A percentile compares a stretch with the other conserved stretches of the same genome.
Evolutionary conservation across 2,797 vertebrate genomes (phyloP).

Genomic region (Taeniopygia guttata): DNA sequence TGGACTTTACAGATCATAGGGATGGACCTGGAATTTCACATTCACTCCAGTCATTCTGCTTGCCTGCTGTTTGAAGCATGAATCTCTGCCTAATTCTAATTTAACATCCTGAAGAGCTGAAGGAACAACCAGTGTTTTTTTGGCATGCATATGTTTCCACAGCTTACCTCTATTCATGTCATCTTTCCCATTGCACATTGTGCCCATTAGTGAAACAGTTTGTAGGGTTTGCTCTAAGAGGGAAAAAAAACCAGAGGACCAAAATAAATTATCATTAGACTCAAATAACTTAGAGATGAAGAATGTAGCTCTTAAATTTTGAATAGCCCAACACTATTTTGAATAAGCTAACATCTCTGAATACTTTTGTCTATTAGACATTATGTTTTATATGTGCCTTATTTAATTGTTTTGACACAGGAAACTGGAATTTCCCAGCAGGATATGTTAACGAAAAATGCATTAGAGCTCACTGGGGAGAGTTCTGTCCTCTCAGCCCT

Average conservation of each 20-base stretch:
- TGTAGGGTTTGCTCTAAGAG: not conserved
- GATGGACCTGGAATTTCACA: not conserved
- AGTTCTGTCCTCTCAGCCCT: not conserved
- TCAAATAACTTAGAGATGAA: not conserved
- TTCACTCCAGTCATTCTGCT: not conserved
- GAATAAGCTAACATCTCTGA: not conserved
- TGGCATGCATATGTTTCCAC: not conserved
- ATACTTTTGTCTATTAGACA: not conserved
- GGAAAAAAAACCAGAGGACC: not conserved
- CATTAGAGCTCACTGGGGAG: not conserved
- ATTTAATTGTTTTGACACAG: slow-evolving; percentile 15
- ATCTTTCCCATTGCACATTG: not conserved
- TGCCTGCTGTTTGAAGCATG: not conserved
- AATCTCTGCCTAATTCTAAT: not conserved
- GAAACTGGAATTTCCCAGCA: not conserved
- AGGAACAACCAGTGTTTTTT: not conserved
- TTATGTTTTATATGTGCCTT: not conserved
- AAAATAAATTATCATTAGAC: not conserved
- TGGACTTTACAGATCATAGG: not conserved
- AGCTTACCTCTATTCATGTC: not conserved
- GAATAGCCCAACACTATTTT: not conserved
- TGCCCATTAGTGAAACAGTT: not conserved
- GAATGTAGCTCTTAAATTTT: not conserved
- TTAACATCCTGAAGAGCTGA: not conserved
- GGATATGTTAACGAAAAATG: slow-evolving; percentile 3